A percentile compares a stretch with the other conserved stretches of the same genome.
These are phyloP conservation scores for Phrynocephalus versicolor DNA, from an alignment of 2,113 vertebrate genomes.

Conservation along the genomic window DNA sequence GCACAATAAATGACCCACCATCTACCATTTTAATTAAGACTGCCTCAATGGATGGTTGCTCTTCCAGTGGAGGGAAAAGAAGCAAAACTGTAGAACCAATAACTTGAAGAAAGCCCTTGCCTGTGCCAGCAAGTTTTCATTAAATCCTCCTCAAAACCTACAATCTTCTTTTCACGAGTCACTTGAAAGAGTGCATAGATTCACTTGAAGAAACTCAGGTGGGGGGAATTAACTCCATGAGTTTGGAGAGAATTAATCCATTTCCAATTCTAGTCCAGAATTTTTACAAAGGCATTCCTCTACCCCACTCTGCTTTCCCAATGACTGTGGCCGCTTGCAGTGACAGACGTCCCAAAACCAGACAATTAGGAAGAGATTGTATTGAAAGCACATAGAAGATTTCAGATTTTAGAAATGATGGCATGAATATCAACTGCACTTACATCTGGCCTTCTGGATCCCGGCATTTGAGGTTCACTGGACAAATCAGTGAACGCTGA, in stretches of 20 bases:
- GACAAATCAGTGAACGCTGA: constrained; percentile 73
- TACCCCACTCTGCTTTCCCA: not conserved
- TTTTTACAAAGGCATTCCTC: not conserved
- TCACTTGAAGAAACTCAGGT: not conserved
- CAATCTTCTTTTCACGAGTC: not conserved
- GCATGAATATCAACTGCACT: constrained; percentile 20
- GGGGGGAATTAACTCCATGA: not conserved
- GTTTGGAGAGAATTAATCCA: not conserved
- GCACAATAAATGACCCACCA: not conserved
- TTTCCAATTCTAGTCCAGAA: not conserved
- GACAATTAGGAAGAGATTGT: not conserved
- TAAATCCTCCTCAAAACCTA: constrained; percentile 17
- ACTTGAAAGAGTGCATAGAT: not conserved
- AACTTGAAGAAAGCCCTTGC: not conserved
- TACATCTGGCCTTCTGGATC: constrained; percentile 75
- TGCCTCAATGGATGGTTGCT: not conserved
- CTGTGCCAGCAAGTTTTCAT: constrained; percentile 6
- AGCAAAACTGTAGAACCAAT: not conserved
- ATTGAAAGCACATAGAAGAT: not conserved
- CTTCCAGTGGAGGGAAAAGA: not conserved
- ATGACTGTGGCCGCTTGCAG: not conserved
- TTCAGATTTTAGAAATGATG: not conserved
- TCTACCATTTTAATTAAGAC: not conserved
- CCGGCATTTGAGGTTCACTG: constrained; percentile 42
- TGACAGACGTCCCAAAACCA: not conserved